Evolutionary conservation across 2,797 vertebrate genomes (phyloP).

Genomic region (Coccyzus lansbergi): DNA sequence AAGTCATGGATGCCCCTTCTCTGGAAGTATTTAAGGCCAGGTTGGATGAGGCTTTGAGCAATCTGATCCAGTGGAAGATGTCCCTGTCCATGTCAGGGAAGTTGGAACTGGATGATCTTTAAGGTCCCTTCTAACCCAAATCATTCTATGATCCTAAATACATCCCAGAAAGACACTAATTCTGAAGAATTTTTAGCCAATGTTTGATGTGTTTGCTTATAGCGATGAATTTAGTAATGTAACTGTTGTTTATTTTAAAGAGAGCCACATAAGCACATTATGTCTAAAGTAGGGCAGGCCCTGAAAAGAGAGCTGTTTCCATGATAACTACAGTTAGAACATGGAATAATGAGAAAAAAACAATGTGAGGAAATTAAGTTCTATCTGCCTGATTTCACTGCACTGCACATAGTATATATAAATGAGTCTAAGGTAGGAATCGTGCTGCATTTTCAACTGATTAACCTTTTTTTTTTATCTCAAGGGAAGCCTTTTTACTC

Average conservation of each 20-base stretch:
- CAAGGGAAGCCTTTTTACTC: background rate
- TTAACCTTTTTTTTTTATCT: background rate
- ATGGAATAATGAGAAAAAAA: background rate
- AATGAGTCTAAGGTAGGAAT: background rate
- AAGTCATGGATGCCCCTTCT: too few relatives aligned
- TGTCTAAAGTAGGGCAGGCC: background rate
- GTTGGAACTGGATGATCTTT: too few relatives aligned
- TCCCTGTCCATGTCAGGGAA: too few relatives aligned
- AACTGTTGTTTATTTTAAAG: background rate
- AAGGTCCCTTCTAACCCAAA: too few relatives aligned
- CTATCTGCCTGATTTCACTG: background rate
- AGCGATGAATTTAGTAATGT: background rate
- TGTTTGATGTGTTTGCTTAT: background rate
- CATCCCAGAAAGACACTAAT: background rate
- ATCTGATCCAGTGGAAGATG: too few relatives aligned
- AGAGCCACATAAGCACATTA: background rate
- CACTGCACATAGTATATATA: background rate
- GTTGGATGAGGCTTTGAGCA: too few relatives aligned
- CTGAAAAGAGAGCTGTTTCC: background rate
- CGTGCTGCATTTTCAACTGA: background rate
- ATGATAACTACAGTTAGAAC: background rate
- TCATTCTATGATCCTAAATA: background rate
- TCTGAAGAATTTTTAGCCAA: accelerated
- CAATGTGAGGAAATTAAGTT: background rate
- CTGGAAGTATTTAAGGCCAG: too few relatives aligned